Evolutionary conservation across 2,113 vertebrate genomes (phyloP), one percentile per base, ranked within the genome.

Genomic region (Sphyrna mokarran): DNA sequence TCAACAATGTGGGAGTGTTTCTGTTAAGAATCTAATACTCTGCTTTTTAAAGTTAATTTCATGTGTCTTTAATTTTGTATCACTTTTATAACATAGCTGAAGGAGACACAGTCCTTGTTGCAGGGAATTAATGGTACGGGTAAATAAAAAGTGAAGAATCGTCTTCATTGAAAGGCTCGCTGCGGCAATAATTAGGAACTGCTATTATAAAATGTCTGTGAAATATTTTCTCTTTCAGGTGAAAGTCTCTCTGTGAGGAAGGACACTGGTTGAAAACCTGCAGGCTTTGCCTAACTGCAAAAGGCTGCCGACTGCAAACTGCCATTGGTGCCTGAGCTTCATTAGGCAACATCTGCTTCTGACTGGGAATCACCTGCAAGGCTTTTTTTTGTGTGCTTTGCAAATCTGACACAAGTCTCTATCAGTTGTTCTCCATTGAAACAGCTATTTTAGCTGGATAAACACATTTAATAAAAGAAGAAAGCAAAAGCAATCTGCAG

Each of bases 401-500:
- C n/a, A 20, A 68, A n/a, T 93, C 61, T n/a, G 63, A n/a, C 2
- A 9, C 33, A 66, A 93, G 7, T 93, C 66, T 40, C 40, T 16
- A 93, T 20, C 14, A 93, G 63, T 93, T 22, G 66, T 63, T 93
- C 89, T 37, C 89, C 14, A 93, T 93, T 93, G 63, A 16, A 93
- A 33, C 33, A 93, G n/a, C 89, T 93, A 93, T 93, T 58, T 89
- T 33, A 61, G 86, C 86, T 89, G 61, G 61, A 66, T 66, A 93
- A 93, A 58, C 87, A 66, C 61, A 66, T 93, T 66, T 61, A 89
- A 89, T 89, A n/a, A 93, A 91, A 63, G 54, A 91, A 33, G 87
- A 91, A 68, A 66, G 61, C 37, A 66, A 83, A 93, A 9, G 61
- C 58, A 93, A 37, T 93, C 66, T 93, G 10, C 61, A 93, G 22